Evolutionary conservation across 2,888 invertebrate genomes (phyloP).

Genomic region (Scaptomyza cyrtandrae): DNA sequence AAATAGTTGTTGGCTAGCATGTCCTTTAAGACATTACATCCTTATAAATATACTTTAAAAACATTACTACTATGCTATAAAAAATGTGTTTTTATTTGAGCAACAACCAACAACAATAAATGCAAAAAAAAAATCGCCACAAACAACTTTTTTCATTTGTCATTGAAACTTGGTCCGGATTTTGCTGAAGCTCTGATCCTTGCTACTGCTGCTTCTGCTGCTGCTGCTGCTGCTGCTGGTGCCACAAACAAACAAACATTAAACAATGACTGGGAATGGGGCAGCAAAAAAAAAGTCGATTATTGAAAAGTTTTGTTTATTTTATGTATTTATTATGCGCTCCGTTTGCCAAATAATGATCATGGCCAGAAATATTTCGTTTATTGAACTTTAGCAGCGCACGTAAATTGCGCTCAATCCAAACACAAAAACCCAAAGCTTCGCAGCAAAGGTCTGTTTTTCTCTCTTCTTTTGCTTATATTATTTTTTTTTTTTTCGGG

Average conservation of each 20-base stretch:
- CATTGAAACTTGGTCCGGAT: constrained; percentile 78
- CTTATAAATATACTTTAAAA: constrained; percentile 28
- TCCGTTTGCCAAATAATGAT: constrained; percentile 83
- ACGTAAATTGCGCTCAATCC: constrained; percentile 67
- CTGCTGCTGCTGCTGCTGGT: constrained; percentile 24
- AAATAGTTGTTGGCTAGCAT: constrained; percentile 54
- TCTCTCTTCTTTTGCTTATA: background rate
- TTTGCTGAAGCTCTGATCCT: constrained; percentile 18
- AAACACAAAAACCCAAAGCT: background rate
- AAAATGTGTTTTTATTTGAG: constrained; percentile 76
- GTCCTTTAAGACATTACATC: constrained; percentile 48
- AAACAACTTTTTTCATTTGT: constrained; percentile 75
- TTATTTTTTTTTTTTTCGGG: background rate
- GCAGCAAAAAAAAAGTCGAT: constrained; percentile 71
- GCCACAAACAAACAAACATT: constrained; percentile 80
- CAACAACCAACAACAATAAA: constrained; percentile 20
- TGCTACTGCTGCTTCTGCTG: constrained; percentile 13
- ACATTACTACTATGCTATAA: constrained; percentile 63
- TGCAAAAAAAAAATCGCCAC: constrained; percentile 18
- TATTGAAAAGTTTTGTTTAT: constrained; percentile 81
- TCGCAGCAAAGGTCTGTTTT: constrained; percentile 18
- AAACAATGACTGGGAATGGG: constrained; percentile 58
- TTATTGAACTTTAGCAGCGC: constrained; percentile 82
- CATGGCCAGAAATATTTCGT: constrained; percentile 82
- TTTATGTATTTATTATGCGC: constrained; percentile 83